phyloP scores from a whole-genome alignment of 2,888 invertebrate species.

The Epistrophella euchroma region DNA sequence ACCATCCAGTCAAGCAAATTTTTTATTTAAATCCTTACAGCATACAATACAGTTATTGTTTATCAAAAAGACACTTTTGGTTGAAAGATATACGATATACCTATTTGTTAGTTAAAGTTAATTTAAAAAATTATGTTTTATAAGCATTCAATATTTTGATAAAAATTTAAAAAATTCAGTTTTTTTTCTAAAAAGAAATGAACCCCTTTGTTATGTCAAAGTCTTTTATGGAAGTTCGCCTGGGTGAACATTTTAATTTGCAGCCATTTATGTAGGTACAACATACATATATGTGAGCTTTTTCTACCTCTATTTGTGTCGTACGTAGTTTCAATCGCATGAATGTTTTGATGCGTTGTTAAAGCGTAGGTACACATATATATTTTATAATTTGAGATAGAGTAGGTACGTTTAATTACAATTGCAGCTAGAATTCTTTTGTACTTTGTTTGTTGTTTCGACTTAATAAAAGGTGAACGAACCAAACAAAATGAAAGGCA shows the following conservation, averaged over 20 bases:
- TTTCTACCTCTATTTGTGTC: background rate
- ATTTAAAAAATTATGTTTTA: too few species aligned
- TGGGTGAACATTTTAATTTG: slow-evolving; percentile 29
- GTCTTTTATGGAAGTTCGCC: slow-evolving; percentile 10
- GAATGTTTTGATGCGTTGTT: slow-evolving; percentile 37
- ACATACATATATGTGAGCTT: background rate
- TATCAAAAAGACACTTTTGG: too few species aligned
- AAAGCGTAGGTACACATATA: background rate
- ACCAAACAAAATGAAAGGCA: slow-evolving; percentile 17
- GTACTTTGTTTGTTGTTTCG: slow-evolving; percentile 32
- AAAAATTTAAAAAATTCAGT: too few species aligned
- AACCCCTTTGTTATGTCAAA: background rate
- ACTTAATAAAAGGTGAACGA: slow-evolving; percentile 54
- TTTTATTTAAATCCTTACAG: too few species aligned
- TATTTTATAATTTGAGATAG: slow-evolving; percentile 46
- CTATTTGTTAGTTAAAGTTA: too few species aligned
- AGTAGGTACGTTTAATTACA: slow-evolving; percentile 64
- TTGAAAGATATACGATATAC: too few species aligned
- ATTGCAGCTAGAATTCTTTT: slow-evolving; percentile 34
- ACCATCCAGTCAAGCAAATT: too few species aligned
- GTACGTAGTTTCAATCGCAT: slow-evolving; percentile 6
- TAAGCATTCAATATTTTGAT: too few species aligned
- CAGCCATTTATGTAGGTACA: background rate
- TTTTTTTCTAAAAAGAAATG: background rate
- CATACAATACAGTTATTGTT: too few species aligned